Evolutionary conservation across 2,797 vertebrate genomes (phyloP), one percentile per base, ranked within the genome.

Genomic region (Gymnocypris eckloni): DNA sequence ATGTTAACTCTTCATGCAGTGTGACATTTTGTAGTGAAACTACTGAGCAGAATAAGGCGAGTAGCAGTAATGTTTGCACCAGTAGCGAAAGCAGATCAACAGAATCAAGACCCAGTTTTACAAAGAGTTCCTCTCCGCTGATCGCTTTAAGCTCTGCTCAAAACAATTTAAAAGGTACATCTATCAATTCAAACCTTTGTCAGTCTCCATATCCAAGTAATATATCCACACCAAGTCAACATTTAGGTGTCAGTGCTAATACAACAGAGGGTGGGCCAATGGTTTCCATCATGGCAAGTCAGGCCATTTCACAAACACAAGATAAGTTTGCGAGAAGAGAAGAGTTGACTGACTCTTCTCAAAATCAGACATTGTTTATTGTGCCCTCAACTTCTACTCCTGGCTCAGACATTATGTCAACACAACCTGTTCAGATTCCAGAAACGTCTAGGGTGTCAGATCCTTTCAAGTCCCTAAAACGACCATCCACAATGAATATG

Each of bases 371-470:
- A 73, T 85, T 84, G 16, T 71, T 88, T 22, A 76, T 87, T 81
- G 87, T 91, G 5, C 88, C 92, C 16, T 52, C 88, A 82, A 77
- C 88, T 2, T 72, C 76, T 7, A 61, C 48, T 2, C n/a, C 89
- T 12, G 90, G 89, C 66, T 45, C 91, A 9, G 48, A 89, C 0
- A 20, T 89, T 0, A 88, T 87, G 75, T 90, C 92, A 54, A 25
- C 85, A 72, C 33, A 87, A 50, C 75, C 92, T 4, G 61, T 84
- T 39, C 48, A 85, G 33, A 78, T 85, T 56, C 87, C 92, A 61
- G 95, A 95, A 75, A 50, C 67, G 7, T 91, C 92, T 16, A 91
- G 92, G 61, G 94, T 93, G 89, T 88, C 90, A 61, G 87, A 91
- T 28, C 22, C 88, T 15, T 86, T 90, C 54, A 91, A 89, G 90